phyloP scores from a whole-genome alignment of 53 echinoderm and acorn worm species.

The Patiria pectinifera region DNA sequence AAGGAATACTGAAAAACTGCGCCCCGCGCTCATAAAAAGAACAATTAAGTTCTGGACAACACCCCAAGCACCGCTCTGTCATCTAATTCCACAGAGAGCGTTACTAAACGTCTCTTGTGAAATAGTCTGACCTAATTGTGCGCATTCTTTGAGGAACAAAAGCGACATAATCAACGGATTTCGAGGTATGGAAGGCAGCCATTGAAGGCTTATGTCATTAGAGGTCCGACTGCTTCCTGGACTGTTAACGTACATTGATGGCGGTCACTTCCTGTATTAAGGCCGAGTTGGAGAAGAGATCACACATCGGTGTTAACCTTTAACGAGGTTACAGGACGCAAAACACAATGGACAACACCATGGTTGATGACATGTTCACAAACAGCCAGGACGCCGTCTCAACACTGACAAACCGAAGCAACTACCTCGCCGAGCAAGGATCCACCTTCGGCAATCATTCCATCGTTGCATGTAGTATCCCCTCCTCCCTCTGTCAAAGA shows the following conservation, averaged over 20 bases:
- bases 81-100: not conserved
- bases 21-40: not conserved
- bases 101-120: not conserved
- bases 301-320: not conserved
- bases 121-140: not conserved
- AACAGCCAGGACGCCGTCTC: not conserved
- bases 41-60: not conserved
- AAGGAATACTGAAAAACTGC: not conserved
- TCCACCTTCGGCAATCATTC: not conserved
- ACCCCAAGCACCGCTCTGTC: not conserved
- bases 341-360: not conserved
- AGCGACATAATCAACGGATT: conserved; percentile 6
- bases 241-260: not conserved
- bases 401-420: not conserved
- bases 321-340: not conserved
- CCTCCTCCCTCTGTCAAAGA: not conserved
- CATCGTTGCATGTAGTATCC: not conserved
- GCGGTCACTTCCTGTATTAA: not conserved
- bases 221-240: not conserved
- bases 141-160: not conserved
- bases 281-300: not conserved
- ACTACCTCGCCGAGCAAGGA: not conserved
- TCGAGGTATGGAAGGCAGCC: not conserved
- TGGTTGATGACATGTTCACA: not conserved
- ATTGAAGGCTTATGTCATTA: not conserved